Evolutionary conservation across 2,797 vertebrate species (phyloP), one percentile per base, ranked within the genome.

Genomic region (Labeo calbasu): DNA sequence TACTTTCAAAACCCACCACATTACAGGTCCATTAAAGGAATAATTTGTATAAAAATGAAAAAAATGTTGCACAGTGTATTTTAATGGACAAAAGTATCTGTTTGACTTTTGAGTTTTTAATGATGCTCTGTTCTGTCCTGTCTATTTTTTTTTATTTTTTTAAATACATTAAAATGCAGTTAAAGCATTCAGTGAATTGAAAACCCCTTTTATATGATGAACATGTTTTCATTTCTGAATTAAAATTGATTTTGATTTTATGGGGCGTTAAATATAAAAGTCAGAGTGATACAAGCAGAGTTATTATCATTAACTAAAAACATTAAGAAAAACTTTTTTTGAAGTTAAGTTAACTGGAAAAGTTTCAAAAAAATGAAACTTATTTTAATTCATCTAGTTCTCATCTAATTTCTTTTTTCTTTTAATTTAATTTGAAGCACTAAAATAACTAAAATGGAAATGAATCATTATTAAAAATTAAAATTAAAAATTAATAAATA

Each of bases 11-110:
- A 57, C 32, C 50, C 63, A 19, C 15, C 15, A 19, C 51, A 69
- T 43, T 80, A 46, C 36, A 57, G 36, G 23, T 57, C 32, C 66
- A 77, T 59, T 77, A 77, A 77, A 59, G 19, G 14, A 76, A 40
- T 43, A 1, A 77, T 59, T 57, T 21, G 7, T 57, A 36, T 68
- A 53, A 50, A 66, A 79, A 51, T 13, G 5, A 36, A 2, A 2
- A 10, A 40, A 43, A 40, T 59, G 36, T 76, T 40, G 32, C 13
- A 57, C 73, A n/a, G 21, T 59, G 36, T 77, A 43, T 77, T 77
- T 59, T 77, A 59, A 77, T 59, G 36, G 36, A 59, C 36, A 17
- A 25, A 59, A 59, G 13, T 25, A 77, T 77, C 53, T 59, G 36
- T 77, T 59, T 40, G 53, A 76, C 32, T 59, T 76, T 23, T 59